These are phyloP conservation scores for Champsocephalus gunnari DNA, from an alignment of 2,797 vertebrate species.

Conservation along the genomic window DNA sequence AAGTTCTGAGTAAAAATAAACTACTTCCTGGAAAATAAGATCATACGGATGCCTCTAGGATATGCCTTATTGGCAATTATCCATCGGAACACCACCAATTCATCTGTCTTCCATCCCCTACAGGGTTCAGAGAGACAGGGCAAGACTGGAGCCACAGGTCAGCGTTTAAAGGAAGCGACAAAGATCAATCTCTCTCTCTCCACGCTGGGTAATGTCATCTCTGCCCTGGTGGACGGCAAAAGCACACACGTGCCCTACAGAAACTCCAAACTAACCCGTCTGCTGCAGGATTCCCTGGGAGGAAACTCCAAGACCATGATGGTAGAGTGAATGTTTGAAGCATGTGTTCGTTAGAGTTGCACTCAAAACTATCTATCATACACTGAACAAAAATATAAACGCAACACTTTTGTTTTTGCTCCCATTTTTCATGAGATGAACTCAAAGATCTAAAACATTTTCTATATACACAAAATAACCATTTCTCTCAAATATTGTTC, in stretches of 20 bases:
- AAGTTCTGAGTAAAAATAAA: not conserved
- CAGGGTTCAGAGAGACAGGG: conserved; percentile 97
- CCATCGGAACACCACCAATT: not conserved
- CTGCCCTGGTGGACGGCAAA: conserved; percentile 97
- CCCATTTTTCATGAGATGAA: too few relatives aligned
- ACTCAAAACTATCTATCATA: not conserved
- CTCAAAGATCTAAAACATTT: too few relatives aligned
- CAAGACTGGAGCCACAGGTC: conserved; percentile 98
- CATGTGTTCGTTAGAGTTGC: not conserved
- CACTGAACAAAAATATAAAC: too few relatives aligned
- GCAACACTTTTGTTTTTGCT: too few relatives aligned
- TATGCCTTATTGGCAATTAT: not conserved
- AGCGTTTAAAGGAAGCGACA: conserved; percentile 97
- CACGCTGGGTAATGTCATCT: conserved; percentile 98
- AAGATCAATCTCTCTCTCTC: conserved; percentile 99
- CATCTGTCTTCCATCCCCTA: not conserved
- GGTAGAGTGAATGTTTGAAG: conserved; percentile 81
- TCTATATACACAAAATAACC: too few relatives aligned
- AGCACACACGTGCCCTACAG: conserved; percentile 99
- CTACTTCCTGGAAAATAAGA: not conserved
- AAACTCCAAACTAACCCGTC: conserved; percentile 96
- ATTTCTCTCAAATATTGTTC: too few relatives aligned
- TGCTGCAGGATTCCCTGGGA: conserved; percentile 97
- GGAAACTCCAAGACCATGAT: conserved; percentile 99
- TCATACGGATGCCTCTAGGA: not conserved